Evolutionary conservation across 2,888 invertebrate species (phyloP), one percentile per base, ranked within the genome.

Genomic region (Bellardia pandia): DNA sequence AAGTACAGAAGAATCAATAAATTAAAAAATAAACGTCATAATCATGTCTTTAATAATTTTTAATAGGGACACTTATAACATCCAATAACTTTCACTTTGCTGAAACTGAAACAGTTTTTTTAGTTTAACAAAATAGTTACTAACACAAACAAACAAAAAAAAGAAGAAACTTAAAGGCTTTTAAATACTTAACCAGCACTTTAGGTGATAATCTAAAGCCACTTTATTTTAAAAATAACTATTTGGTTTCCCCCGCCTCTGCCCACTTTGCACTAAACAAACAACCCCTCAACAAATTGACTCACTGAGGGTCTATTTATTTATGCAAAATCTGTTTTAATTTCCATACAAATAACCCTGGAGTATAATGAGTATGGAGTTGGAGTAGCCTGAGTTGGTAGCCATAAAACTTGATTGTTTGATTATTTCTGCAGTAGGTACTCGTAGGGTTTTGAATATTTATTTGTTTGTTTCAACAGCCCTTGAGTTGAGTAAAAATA

Each of bases 61-160:
- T 45, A 13, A 64, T 56, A 64, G 56, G 16, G 40, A 14, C 9
- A 33, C 64, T 64, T 62, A 74, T 74, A 40, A n/a, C 76, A 48
- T 72, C 56, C 14, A 81, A 81, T 76, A 71, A 58, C 64, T 66
- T 68, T 23, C 1, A 68, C 3, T 48, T 62, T 71, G 37, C 37
- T 53, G 48, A 33, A 64, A 42, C 33, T 64, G 11, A 64, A 56
- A 56, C 13, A 16, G 33, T 72, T 45, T 53, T 7, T 30, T 71
- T 33, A 23, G 23, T 23, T 23, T 23, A 23, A 23, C 23, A 23
- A 23, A 23, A 16, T 11, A 33, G 37, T n/a, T 69, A 14, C 7
- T 51, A 8, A 48, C 3, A 37, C 0, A 16, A 9, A 42, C 9
- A 23, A n/a, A n/a, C n/a, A n/a, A n/a, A n/a, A 23, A 23, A 8